phyloP scores from a whole-genome alignment of 2,888 invertebrate genomes.

The Tipula lateralis region DNA sequence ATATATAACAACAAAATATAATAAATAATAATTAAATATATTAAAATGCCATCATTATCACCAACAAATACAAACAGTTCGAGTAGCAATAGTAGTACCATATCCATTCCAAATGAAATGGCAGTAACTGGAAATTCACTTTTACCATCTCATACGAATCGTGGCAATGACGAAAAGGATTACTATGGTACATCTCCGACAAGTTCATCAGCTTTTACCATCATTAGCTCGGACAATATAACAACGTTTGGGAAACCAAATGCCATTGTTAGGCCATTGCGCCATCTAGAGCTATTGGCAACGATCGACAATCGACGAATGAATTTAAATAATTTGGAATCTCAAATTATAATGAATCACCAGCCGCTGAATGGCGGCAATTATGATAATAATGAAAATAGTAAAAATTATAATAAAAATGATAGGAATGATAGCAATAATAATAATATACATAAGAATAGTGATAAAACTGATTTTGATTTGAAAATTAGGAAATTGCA shows the following conservation, averaged over 20 bases:
- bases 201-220: constrained; percentile 42
- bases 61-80: not conserved
- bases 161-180: not conserved
- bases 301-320: constrained; percentile 30
- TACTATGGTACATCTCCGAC: not conserved
- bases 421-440: constrained; percentile 31
- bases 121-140: not conserved
- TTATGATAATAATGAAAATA: not conserved
- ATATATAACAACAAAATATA: not conserved
- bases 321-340: constrained; percentile 26
- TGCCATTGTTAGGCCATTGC: constrained; percentile 54
- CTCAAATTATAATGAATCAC: not conserved
- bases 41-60: constrained; percentile 20
- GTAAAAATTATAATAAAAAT: not conserved
- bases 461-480: constrained; percentile 63
- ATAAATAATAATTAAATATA: not conserved
- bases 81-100: not conserved
- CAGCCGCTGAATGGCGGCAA: not conserved
- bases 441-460: constrained; percentile 41
- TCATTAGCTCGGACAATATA: constrained; percentile 39
- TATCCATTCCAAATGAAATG: not conserved
- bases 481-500: constrained; percentile 65
- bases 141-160: not conserved
- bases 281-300: constrained; percentile 42
- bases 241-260: constrained; percentile 49